Conservation (phyloP, 2,888 invertebrate species). For the Drosophila peninsularis region DNA sequence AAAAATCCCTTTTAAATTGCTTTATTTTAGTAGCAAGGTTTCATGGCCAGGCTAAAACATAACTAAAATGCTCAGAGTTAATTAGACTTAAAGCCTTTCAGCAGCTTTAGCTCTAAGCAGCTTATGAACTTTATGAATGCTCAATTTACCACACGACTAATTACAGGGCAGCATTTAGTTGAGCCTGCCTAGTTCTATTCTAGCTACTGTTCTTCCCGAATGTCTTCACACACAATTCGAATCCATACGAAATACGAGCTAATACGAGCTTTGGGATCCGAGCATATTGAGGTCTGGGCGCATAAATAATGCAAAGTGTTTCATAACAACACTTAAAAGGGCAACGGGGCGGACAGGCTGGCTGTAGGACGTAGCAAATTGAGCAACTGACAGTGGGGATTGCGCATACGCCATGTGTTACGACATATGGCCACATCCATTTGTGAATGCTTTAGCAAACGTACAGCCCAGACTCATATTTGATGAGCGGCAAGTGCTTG, state of each 20-base stretch:
- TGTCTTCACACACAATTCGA: conserved; percentile 9
- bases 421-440: conserved; percentile 8
- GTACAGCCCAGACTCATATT: conserved; percentile 37
- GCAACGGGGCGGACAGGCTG: conserved; percentile 9
- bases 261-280: conserved; percentile 52
- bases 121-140: neutral
- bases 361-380: conserved; percentile 29
- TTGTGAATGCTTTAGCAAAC: conserved; percentile 52
- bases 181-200: neutral
- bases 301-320: conserved; percentile 72
- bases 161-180: conserved; percentile 20
- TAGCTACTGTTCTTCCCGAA: too few relatives aligned
- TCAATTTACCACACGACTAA: neutral
- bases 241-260: conserved; percentile 31
- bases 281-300: conserved; percentile 21
- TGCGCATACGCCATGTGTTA: conserved; percentile 39
- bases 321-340: conserved; percentile 58
- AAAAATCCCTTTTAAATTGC: neutral
- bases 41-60: neutral
- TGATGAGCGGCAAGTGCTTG: conserved; percentile 7
- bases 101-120: neutral
- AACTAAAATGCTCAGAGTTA: neutral
- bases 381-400: conserved; percentile 36
- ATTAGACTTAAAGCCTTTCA: neutral
- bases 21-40: neutral